A percentile compares a stretch with the other conserved stretches of the same genome.
Evolutionary conservation across 2,888 invertebrate genomes (phyloP).

Genomic region (Bedellia somnulentella): DNA sequence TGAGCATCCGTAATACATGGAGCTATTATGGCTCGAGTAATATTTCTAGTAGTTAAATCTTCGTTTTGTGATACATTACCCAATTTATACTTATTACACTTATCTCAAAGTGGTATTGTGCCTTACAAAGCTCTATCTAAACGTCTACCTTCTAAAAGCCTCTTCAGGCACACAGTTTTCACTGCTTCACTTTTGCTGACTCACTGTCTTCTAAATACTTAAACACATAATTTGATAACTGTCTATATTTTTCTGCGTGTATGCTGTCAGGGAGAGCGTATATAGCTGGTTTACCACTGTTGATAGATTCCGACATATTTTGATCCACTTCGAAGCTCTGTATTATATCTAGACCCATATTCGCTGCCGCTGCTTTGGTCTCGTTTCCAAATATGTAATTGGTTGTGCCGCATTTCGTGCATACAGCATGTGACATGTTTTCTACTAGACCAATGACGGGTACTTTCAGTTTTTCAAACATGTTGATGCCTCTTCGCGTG

Average conservation of each 20-base stretch:
- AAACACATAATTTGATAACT: conserved; percentile 44
- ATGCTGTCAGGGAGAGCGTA: conserved; percentile 63
- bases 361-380: conserved; percentile 61
- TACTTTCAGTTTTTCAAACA: conserved; percentile 83
- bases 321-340: conserved; percentile 74
- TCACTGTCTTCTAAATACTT: conserved; percentile 39
- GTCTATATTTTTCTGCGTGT: conserved; percentile 48
- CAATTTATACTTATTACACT: too few species aligned
- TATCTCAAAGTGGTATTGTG: too few species aligned
- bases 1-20: too few species aligned
- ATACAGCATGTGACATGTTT: conserved; percentile 84
- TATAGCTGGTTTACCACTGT: conserved; percentile 75
- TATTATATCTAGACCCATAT: conserved; percentile 68
- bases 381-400: conserved; percentile 74
- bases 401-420: conserved; percentile 74
- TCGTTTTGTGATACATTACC: too few species aligned
- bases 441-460: conserved; percentile 87
- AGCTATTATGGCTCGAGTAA: too few species aligned
- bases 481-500: conserved; percentile 80
- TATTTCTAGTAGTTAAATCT: too few species aligned
- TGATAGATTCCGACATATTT: conserved; percentile 69
- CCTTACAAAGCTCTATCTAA: too few species aligned
- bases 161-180: too few species aligned
- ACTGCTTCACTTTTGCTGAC: too few species aligned
- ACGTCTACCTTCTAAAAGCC: too few species aligned